Evolutionary conservation across 2,113 vertebrate genomes (phyloP).

Genomic region (Myrmecophaga tridactyla): DNA sequence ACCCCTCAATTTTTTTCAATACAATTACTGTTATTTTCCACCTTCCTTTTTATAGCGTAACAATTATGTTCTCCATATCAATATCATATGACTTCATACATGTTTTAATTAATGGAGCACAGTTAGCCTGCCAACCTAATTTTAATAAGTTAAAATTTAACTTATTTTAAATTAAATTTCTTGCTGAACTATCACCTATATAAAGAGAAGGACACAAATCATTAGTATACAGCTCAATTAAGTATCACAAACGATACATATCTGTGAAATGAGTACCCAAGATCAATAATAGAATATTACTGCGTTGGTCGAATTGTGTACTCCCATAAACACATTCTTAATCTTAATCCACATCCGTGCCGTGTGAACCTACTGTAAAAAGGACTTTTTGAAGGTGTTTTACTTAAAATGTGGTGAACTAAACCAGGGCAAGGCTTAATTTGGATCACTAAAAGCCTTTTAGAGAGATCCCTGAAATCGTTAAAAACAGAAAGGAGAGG

Average conservation of each 20-base stretch:
- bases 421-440: too few relatives aligned
- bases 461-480: too few relatives aligned
- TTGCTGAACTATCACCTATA: background rate
- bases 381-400: too few relatives aligned
- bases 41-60: background rate
- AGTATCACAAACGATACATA: background rate
- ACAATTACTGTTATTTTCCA: background rate
- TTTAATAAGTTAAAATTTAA: too few relatives aligned
- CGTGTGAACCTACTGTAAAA: too few relatives aligned
- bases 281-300: background rate
- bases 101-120: background rate
- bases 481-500: too few relatives aligned
- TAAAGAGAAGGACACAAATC: background rate
- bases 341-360: too few relatives aligned
- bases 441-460: too few relatives aligned
- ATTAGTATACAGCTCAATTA: background rate
- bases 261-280: background rate
- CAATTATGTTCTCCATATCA: background rate
- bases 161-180: slow-evolving; percentile 38
- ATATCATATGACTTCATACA: background rate
- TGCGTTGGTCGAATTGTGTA: too few relatives aligned
- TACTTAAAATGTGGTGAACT: too few relatives aligned
- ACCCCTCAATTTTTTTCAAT: background rate
- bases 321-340: too few relatives aligned
- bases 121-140: background rate